Evolutionary conservation across 2,888 invertebrate species (phyloP), one percentile per base, ranked within the genome.

Genomic region (Bembecia ichneumoniformis): DNA sequence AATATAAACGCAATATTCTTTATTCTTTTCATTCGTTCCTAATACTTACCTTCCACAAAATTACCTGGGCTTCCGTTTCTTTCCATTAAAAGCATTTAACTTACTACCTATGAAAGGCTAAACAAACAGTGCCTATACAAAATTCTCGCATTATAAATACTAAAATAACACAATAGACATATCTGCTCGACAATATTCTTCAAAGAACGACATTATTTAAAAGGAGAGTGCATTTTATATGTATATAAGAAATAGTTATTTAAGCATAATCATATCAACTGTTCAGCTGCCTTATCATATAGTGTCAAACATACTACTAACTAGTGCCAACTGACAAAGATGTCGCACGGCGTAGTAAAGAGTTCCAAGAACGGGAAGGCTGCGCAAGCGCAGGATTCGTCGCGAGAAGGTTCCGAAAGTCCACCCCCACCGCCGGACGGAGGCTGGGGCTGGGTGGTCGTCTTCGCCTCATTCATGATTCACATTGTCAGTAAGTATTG

Each of bases 391-490:
- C 69, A 64, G 55, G 77, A 72, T 49, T 67, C 73, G 34, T 69
- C 74, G 49, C 63, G 77, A 49, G 76, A 74, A 51, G 68, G 73
- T 34, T 70, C 77, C 1, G 73, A 74, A 56, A 77, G 74, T 54
- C 72, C 83, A 51, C 86, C 89, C 4, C 78, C 91, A 53, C 94
- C 94, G 14, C 96, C 95, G 0, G 97, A 97, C 70, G 96, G 97
- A 0, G 97, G 97, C 10, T 97, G 97, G 97, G 97, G 97, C 0
- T 97, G 96, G 96, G 89, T 94, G 80, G 95, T 97, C 48, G 97
- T 97, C 50, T 93, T 96, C 70, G 96, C 94, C 17, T 97, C 97
- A 5, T 98, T 99, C 83, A 93, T 98, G 93, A 96, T 99, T 64
- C 98, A 99, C 84, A 91, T 96, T 62, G 91, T 96, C 82, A 95